These are phyloP conservation scores for Xiphophorus hellerii DNA, from an alignment of 2,113 vertebrate genomes.

Conservation along the genomic window DNA sequence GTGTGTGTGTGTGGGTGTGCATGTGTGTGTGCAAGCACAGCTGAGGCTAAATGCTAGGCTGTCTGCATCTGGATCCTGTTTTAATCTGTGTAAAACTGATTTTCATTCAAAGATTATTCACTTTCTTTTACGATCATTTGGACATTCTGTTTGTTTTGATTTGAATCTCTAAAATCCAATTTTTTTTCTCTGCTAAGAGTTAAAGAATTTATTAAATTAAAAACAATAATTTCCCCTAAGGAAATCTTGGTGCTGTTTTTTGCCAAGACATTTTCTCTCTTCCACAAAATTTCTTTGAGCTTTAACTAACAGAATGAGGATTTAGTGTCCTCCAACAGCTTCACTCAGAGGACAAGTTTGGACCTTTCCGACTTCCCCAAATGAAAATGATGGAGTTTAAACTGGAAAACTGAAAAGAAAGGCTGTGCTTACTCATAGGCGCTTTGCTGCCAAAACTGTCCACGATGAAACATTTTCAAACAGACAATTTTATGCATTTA, in stretches of 20 bases:
- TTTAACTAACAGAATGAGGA: conserved; percentile 68
- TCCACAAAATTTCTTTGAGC: conserved; percentile 65
- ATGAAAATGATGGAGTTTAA: conserved; percentile 51
- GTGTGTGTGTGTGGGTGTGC: background rate
- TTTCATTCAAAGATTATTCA: conserved; percentile 49
- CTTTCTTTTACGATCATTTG: conserved; percentile 55
- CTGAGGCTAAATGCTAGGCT: conserved; percentile 16
- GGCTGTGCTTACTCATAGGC: conserved; percentile 46
- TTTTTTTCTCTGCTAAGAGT: conserved; percentile 56
- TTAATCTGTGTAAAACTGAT: conserved; percentile 46
- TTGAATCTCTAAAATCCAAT: conserved; percentile 55
- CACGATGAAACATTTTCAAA: conserved; percentile 44
- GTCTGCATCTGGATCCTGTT: conserved; percentile 44
- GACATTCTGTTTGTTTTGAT: conserved; percentile 69
- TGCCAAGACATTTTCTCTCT: conserved; percentile 60
- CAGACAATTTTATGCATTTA: conserved; percentile 3
- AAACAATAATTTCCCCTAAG: conserved; percentile 76
- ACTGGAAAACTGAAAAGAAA: conserved; percentile 32
- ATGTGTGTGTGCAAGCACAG: conserved; percentile 24
- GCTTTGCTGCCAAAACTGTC: conserved; percentile 22
- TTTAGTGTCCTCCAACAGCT: conserved; percentile 63
- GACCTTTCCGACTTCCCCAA: conserved; percentile 45
- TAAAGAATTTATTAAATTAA: conserved; percentile 73
- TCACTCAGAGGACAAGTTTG: conserved; percentile 59
- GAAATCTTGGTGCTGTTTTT: conserved; percentile 33